Percentiles rank a stretch among this genome's conserved stretches.
Conservation (phyloP, 2,113 vertebrate species). For the Apodemus sylvaticus region DNA sequence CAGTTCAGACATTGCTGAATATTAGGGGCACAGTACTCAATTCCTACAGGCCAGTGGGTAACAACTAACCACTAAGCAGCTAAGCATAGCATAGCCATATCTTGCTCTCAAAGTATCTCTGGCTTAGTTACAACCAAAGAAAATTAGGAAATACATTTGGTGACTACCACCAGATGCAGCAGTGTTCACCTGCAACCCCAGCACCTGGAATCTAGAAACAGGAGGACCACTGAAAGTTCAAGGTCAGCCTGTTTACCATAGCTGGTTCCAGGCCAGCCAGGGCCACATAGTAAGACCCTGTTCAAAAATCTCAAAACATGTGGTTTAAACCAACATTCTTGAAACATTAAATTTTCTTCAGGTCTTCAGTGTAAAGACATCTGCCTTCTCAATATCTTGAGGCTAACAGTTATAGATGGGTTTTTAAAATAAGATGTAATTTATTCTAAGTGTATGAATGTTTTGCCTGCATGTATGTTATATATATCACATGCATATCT, state of each 20-base stretch:
- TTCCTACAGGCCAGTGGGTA: neutral
- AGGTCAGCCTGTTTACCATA: neutral
- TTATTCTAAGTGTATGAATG: neutral
- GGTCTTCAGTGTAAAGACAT: constrained; percentile 7
- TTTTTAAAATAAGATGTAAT: neutral
- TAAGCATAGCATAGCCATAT: neutral
- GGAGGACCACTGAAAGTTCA: neutral
- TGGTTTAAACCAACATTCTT: neutral
- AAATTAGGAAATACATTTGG: neutral
- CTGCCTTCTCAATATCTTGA: neutral
- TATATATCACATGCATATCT: neutral
- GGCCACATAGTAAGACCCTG: neutral
- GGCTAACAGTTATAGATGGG: neutral
- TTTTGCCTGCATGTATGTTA: neutral
- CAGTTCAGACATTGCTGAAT: constrained; percentile 1
- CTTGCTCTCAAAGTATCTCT: constrained; percentile 28
- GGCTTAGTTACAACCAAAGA: constrained; percentile 32
- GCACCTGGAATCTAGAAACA: neutral
- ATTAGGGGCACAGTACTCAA: neutral
- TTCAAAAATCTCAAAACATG: neutral
- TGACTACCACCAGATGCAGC: neutral
- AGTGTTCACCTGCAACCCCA: neutral
- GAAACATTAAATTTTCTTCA: constrained; percentile 7
- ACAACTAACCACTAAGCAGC: neutral
- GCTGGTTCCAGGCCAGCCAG: neutral